phyloP scores from a whole-genome alignment of 1,140 invertebrate species.

The Dryas iulia region DNA sequence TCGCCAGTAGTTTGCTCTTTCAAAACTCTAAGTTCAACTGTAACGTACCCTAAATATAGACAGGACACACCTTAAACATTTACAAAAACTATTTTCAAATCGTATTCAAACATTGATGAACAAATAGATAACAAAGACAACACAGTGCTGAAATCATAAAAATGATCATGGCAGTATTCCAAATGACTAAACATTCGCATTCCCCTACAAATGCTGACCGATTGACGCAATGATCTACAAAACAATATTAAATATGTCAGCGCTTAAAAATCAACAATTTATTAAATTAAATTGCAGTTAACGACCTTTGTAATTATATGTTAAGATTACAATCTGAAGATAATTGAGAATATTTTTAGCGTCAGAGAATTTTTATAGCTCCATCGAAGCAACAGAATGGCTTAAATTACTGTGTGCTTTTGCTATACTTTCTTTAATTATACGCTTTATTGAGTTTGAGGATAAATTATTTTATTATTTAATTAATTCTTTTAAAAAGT shows the following conservation, averaged over 20 bases:
- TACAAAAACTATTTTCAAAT: not conserved
- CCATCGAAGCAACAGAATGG: not conserved
- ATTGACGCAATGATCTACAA: constrained; percentile 54
- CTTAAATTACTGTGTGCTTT: too few species aligned
- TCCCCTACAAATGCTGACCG: constrained; percentile 38
- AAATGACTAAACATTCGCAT: constrained; percentile 63
- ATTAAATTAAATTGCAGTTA: constrained; percentile 1
- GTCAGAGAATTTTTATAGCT: not conserved
- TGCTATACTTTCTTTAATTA: not conserved
- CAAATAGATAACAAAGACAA: constrained; percentile 27
- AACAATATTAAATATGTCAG: constrained; percentile 4
- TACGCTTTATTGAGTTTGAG: not conserved
- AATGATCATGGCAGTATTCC: constrained; percentile 65
- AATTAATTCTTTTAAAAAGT: too few species aligned
- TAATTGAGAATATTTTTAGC: not conserved
- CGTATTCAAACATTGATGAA: constrained; percentile 6
- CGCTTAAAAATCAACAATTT: constrained; percentile 11
- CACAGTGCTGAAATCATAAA: constrained; percentile 39
- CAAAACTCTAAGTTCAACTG: too few species aligned
- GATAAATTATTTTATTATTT: too few species aligned
- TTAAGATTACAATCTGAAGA: not conserved
- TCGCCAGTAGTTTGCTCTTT: not conserved
- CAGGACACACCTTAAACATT: not conserved
- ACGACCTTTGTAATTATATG: not conserved
- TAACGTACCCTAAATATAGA: too few species aligned